Evolutionary conservation across 1,140 invertebrate species (phyloP), one percentile per base, ranked within the genome.

Genomic region (Penaeus indicus): DNA sequence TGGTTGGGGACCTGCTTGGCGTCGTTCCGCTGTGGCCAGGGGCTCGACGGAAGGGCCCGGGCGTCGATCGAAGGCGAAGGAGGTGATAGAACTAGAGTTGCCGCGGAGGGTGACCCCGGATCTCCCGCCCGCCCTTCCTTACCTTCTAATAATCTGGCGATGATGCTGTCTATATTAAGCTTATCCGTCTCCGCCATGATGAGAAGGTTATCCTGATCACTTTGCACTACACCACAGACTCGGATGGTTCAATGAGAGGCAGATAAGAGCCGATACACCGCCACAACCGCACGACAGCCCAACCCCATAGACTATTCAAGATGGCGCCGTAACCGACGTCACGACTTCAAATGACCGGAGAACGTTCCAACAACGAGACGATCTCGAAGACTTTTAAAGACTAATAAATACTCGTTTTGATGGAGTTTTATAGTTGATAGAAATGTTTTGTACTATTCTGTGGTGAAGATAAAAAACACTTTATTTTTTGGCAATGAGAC

Each of bases 101-200:
- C 47, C 47, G 47, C 47, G 47, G 47, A 54, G 47, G 11, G 8
- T 54, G 47, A 54, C 47, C 47, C 47, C 47, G 47, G 47, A 54
- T 54, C 47, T 54, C 47, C 47, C 47, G 5, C 67, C 47, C 67
- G 10, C 63, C 18, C 47, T 22, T n/a, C 27, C 64, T 88, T 84
- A 89, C 87, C 87, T 89, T 89, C 87, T 84, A 89, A 89, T 89
- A 89, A 89, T 89, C 87, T 84, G 87, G 87, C 87, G 75, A 89
- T 89, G 62, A 89, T 89, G 87, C 67, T 84, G 82, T 89, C 87
- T 84, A 89, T 89, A 67, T 89, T 89, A 67, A 89, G 82, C 87
- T 89, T 89, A 84, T 89, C 87, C 32, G 87, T 89, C 64, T 89
- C 87, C 60, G 87, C 87, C 87, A 89, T 89, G 32, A 10, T 85